These are phyloP conservation scores for Murina feae DNA, from an alignment of 2,113 vertebrate species.

Conservation along the genomic window DNA sequence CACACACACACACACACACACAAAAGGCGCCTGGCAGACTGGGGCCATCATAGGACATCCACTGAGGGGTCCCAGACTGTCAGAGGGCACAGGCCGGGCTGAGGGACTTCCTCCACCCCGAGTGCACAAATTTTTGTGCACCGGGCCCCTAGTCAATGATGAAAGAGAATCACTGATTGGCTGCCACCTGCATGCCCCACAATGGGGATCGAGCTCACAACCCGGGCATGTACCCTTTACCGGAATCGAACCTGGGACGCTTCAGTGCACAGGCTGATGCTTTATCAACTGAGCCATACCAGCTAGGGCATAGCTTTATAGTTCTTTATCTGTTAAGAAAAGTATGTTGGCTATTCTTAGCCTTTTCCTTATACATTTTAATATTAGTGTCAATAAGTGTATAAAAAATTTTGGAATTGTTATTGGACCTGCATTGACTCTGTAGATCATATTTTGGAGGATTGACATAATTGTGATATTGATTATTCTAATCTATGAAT, in stretches of 20 bases:
- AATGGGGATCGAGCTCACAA: neutral
- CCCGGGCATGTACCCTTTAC: neutral
- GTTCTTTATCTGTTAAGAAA: constrained; percentile 19
- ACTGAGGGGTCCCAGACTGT: too few species aligned
- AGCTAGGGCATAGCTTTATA: neutral
- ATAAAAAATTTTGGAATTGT: neutral
- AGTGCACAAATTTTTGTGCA: too few species aligned
- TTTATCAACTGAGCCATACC: too few species aligned
- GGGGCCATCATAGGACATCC: too few species aligned
- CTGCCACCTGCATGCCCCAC: neutral
- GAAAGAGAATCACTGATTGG: too few species aligned
- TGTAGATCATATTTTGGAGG: neutral
- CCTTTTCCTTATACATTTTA: neutral
- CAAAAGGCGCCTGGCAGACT: too few species aligned
- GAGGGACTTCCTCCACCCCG: too few species aligned
- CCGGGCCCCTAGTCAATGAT: too few species aligned
- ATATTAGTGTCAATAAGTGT: neutral
- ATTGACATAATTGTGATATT: neutral
- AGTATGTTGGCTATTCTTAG: neutral
- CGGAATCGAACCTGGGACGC: neutral
- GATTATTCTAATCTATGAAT: neutral
- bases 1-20: too few species aligned
- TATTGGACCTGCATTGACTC: neutral
- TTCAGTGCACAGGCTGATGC: neutral
- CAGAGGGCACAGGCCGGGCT: too few species aligned